Evolutionary conservation across 1,140 invertebrate genomes (phyloP), one percentile per base, ranked within the genome.

Genomic region (Drosophila lini): DNA sequence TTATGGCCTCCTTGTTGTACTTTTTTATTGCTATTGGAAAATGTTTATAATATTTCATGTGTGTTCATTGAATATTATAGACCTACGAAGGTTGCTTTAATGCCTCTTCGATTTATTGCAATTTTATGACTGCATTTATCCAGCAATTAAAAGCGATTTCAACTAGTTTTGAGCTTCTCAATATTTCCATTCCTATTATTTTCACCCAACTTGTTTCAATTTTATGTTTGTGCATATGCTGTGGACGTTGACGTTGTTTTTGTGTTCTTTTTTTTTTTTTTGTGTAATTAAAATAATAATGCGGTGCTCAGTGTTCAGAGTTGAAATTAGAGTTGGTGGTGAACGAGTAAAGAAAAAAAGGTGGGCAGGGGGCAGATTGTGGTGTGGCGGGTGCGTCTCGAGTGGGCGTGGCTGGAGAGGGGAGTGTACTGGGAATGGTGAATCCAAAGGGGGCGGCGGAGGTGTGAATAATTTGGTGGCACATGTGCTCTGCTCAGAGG

Each of bases 261-360:
- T 19, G 5, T 15, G n/a, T 38, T 55, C 16, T 50, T 31, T 82
- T 19, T 83, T 70, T 50, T 31, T 82, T 19, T 83, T 70, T 84
- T 81, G 73, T 86, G 81, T 81, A 86, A 85, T 85, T 85, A 85
- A 85, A 85, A 86, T 84, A 85, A 84, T 84, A 85, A 85, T 86
- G 81, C 73, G 67, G 59, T 64, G 77, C 36, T 74, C 52, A 50
- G 68, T 70, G 68, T 48, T 40, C 68, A 44, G 68, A 71, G 65
- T 71, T 50, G 47, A 69, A 69, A 65, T 71, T 70, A 65, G 52
- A 71, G 63, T 45, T 61, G 47, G 25, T 13, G 65, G 45, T 48
- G 42, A 22, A 13, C 32, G 50, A 36, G 34, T 52, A 52, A 10
- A 48, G 32, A 50, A 50, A 16, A 16, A 19, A 13, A n/a, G 25